A percentile compares a stretch with the other conserved stretches of the same genome.
Conservation (phyloP, 2,888 invertebrate species). For the Crocallis elinguaria region DNA sequence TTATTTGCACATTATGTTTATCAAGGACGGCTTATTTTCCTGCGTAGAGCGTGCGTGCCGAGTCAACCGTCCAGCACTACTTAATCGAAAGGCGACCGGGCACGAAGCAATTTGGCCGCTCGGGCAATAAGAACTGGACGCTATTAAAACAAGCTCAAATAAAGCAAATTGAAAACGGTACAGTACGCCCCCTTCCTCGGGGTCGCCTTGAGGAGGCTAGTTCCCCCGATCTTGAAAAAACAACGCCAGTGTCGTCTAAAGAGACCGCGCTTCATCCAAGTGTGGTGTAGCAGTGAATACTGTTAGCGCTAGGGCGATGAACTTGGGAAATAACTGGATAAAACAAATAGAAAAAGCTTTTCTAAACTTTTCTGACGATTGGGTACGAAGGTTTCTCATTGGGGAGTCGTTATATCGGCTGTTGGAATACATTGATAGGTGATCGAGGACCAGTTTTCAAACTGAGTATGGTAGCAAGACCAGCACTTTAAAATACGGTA, state of each 20-base stretch:
- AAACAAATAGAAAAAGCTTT: too few species aligned
- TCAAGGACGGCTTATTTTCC: constrained; percentile 64
- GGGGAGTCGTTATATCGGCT: too few species aligned
- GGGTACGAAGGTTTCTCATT: too few species aligned
- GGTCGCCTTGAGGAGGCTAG: constrained; percentile 56
- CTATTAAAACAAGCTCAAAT: constrained; percentile 84
- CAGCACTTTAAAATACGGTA: too few species aligned
- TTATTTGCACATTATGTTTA: constrained; percentile 45
- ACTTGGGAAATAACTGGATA: background rate
- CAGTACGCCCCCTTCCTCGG: constrained; percentile 50
- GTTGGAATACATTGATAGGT: too few species aligned
- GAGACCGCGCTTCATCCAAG: constrained; percentile 54
- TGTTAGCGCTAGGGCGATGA: background rate
- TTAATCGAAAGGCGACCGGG: constrained; percentile 80
- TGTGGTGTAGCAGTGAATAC: background rate
- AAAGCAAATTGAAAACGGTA: constrained; percentile 83
- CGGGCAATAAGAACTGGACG: constrained; percentile 80
- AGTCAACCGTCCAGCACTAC: constrained; percentile 44
- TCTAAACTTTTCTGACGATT: too few species aligned
- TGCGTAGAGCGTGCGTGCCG: constrained; percentile 50
- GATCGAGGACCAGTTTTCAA: too few species aligned
- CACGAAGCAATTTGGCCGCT: constrained; percentile 82
- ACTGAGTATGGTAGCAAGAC: too few species aligned
- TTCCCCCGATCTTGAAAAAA: constrained; percentile 61
- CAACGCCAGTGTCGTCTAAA: constrained; percentile 56